A percentile compares a stretch with the other conserved stretches of the same genome.
phyloP scores from a whole-genome alignment of 53 echinoderm and acorn worm genomes.

The Zoroaster sp. region DNA sequence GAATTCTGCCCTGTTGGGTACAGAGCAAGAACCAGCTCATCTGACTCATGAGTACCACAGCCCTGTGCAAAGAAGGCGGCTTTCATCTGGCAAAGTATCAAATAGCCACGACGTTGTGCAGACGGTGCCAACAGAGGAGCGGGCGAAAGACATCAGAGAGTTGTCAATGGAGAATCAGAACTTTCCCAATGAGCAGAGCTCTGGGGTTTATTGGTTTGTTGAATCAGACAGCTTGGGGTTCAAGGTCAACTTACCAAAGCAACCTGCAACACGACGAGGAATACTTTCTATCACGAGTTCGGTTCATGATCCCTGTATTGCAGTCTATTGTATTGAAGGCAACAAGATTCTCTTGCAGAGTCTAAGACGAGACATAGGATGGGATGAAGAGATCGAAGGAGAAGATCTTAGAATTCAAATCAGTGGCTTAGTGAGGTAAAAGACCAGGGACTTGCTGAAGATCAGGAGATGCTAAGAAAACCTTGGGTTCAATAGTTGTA shows the following conservation, averaged over 20 bases:
- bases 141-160: slow-evolving; percentile 30
- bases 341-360: slow-evolving; percentile 67
- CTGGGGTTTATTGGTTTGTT: slow-evolving; percentile 61
- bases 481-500: slow-evolving; percentile 16
- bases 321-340: slow-evolving; percentile 60
- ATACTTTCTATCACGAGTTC: slow-evolving; percentile 65
- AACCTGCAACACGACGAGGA: slow-evolving; percentile 61
- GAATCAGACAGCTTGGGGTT: slow-evolving; percentile 58
- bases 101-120: slow-evolving; percentile 29
- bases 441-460: neutral
- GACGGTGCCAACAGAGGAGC: slow-evolving; percentile 33
- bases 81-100: slow-evolving; percentile 41
- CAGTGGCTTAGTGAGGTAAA: slow-evolving; percentile 13
- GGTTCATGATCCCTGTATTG: slow-evolving; percentile 72
- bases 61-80: slow-evolving; percentile 36
- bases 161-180: neutral
- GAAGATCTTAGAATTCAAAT: neutral
- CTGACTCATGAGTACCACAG: neutral
- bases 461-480: slow-evolving; percentile 40
- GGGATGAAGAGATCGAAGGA: slow-evolving; percentile 56
- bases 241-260: slow-evolving; percentile 19
- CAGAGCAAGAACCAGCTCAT: neutral
- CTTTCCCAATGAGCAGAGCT: neutral
- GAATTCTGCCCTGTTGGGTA: neutral
- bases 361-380: slow-evolving; percentile 41